Evolutionary conservation across 2,113 vertebrate genomes (phyloP).

Genomic region (Saguinus imperator): DNA sequence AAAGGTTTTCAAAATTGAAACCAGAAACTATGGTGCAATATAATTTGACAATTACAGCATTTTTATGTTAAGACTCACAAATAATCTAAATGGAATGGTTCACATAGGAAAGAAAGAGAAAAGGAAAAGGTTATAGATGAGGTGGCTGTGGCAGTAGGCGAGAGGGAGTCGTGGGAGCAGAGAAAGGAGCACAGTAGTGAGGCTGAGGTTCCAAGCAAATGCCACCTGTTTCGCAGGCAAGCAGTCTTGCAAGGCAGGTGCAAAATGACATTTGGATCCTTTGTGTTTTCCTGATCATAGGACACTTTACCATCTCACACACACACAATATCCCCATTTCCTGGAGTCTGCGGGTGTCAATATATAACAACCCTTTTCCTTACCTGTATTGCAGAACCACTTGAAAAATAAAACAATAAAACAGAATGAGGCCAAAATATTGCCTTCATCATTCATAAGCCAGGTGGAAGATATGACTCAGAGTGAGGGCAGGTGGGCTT

Average conservation of each 20-base stretch:
- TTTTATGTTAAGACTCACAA: background rate
- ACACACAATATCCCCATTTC: background rate
- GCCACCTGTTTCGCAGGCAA: accelerated
- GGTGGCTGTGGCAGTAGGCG: accelerated
- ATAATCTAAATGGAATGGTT: no score
- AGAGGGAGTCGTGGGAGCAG: accelerated
- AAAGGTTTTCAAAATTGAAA: background rate
- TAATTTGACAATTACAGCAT: background rate
- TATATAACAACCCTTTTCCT: background rate
- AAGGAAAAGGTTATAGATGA: background rate
- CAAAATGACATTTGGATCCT: no score
- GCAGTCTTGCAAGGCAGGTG: background rate
- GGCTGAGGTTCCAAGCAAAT: no score
- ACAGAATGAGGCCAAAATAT: background rate
- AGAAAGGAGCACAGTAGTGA: background rate
- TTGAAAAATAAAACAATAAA: background rate
- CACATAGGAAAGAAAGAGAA: accelerated
- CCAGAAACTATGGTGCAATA: background rate
- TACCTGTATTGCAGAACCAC: background rate
- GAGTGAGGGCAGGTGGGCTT: background rate
- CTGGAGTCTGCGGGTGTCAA: accelerated
- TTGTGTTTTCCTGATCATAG: background rate
- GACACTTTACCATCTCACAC: background rate
- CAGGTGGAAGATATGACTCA: background rate
- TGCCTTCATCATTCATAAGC: no score